Evolutionary conservation across 2,113 vertebrate species (phyloP).

Genomic region (Garra rufa): DNA sequence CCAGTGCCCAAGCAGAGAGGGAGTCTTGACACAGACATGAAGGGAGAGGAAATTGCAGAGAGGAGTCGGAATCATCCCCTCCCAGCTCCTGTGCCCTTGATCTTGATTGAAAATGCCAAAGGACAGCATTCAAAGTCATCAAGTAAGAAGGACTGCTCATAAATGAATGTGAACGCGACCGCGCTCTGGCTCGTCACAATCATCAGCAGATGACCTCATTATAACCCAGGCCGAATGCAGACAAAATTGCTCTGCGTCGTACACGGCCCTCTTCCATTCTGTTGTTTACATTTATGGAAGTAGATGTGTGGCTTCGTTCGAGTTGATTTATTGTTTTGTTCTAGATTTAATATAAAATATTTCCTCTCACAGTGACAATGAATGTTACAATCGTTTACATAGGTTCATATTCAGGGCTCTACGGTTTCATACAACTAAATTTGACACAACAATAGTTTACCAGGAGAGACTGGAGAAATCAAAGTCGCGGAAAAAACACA

Average conservation of each 20-base stretch:
- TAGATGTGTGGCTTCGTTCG: conserved; percentile 53
- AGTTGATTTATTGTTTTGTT: conserved; percentile 58
- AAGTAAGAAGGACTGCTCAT: conserved; percentile 28
- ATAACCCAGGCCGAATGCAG: conserved; percentile 20
- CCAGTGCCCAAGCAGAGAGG: conserved; percentile 47
- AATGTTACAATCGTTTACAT: conserved; percentile 82
- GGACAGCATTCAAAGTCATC: conserved; percentile 56
- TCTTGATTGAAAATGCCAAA: conserved; percentile 67
- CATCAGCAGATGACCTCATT: conserved; percentile 46
- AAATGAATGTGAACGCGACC: conserved; percentile 47
- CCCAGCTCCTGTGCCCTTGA: conserved; percentile 56
- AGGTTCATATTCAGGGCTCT: conserved; percentile 73
- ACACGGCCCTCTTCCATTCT: background rate
- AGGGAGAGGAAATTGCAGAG: conserved; percentile 56
- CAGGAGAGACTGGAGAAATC: conserved; percentile 62
- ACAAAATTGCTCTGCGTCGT: background rate
- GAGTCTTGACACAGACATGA: conserved; percentile 47
- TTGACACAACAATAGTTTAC: conserved; percentile 65
- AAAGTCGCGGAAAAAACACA: conserved; percentile 38
- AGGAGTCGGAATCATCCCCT: conserved; percentile 54
- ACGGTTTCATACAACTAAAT: conserved; percentile 64
- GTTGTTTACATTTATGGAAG: conserved; percentile 13
- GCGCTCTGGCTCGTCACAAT: conserved; percentile 35
- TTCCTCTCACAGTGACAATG: conserved; percentile 84
- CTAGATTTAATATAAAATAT: conserved; percentile 87